These are phyloP conservation scores for Coilia nasus DNA, from an alignment of 2,797 vertebrate genomes.

Conservation along the genomic window DNA sequence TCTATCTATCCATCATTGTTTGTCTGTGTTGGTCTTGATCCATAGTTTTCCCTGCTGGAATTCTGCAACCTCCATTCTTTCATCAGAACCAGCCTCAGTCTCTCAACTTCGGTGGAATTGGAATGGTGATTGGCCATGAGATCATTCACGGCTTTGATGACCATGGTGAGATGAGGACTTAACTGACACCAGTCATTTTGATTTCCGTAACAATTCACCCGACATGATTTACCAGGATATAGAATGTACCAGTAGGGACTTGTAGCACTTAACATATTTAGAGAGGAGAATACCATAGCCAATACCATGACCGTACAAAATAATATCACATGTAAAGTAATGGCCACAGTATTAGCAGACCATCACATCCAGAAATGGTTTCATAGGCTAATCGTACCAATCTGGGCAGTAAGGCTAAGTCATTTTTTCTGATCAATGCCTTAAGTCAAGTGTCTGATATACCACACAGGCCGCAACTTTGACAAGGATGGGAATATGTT, in stretches of 20 bases:
- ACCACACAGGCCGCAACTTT: conserved; percentile 87
- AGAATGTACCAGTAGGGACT: background rate
- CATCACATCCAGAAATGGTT: background rate
- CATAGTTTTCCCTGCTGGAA: conserved; percentile 94
- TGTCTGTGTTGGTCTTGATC: conserved; percentile 32
- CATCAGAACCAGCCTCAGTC: conserved; percentile 94
- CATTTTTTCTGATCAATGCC: background rate
- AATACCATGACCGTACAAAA: too few relatives aligned
- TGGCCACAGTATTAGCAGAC: background rate
- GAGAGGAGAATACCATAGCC: too few relatives aligned
- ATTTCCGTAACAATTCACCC: background rate
- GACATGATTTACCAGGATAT: background rate
- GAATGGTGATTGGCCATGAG: conserved; percentile 97
- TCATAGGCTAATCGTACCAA: background rate
- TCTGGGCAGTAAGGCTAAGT: background rate
- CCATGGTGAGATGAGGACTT: conserved; percentile 73
- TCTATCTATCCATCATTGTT: background rate
- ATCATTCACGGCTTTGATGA: conserved; percentile 97
- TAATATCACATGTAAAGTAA: background rate
- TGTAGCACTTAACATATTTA: background rate
- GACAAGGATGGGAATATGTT: conserved; percentile 96
- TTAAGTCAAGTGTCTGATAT: background rate
- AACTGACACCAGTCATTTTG: background rate
- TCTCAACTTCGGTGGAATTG: conserved; percentile 95
- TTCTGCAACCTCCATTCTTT: conserved; percentile 97